Conservation (phyloP, 1,140 invertebrate genomes). For the Copidosoma floridanum region DNA sequence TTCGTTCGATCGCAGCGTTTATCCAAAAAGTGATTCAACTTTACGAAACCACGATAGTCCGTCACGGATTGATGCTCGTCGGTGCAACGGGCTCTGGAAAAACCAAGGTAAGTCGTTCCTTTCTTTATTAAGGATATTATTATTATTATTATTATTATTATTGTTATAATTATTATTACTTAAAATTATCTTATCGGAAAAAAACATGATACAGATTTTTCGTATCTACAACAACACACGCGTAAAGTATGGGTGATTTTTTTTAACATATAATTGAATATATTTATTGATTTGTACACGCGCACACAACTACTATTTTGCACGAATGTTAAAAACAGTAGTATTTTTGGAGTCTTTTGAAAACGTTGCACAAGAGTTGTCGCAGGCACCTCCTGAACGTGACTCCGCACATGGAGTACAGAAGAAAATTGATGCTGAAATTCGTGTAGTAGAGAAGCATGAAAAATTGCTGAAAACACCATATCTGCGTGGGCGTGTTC, state of each 20-base stretch:
- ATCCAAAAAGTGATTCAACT: conserved; percentile 74
- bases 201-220: too few relatives aligned
- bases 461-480: conserved; percentile 60
- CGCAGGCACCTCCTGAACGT: conserved; percentile 60
- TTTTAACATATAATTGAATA: too few relatives aligned
- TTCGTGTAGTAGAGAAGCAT: conserved; percentile 64
- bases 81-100: conserved; percentile 75
- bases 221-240: too few relatives aligned
- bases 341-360: conserved; percentile 51
- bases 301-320: too few relatives aligned
- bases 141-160: too few relatives aligned
- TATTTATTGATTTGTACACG: too few relatives aligned
- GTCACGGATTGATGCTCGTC: conserved; percentile 81
- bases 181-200: too few relatives aligned
- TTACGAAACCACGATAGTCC: conserved; percentile 79
- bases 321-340: conserved; percentile 32
- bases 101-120: conserved; percentile 59
- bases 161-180: too few relatives aligned
- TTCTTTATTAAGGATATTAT: not conserved
- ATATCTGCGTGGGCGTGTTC: conserved; percentile 50
- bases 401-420: conserved; percentile 61
- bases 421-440: conserved; percentile 62
- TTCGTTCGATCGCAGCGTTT: conserved; percentile 59
- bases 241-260: too few relatives aligned
- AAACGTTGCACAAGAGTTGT: conserved; percentile 54